phyloP scores from a whole-genome alignment of 1,140 invertebrate genomes.

The Lineus longissimus region DNA sequence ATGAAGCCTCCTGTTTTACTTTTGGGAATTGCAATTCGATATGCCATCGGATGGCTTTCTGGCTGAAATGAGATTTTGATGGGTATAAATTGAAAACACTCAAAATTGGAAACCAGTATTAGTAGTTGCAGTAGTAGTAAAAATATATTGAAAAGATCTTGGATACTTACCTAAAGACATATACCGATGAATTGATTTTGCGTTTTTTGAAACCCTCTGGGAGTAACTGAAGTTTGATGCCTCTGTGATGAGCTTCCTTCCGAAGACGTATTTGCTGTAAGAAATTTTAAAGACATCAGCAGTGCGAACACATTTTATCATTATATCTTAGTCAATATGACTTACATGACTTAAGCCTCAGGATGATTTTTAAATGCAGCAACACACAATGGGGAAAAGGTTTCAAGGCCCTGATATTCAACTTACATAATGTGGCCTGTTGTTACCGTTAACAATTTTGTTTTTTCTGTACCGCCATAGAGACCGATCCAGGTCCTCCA shows the following conservation, averaged over 20 bases:
- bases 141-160: no score
- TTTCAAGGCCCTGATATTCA: background rate
- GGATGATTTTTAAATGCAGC: background rate
- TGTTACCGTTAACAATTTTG: constrained; percentile 4
- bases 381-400: background rate
- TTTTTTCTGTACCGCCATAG: constrained; percentile 21
- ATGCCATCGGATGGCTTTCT: no score
- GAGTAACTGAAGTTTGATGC: constrained; percentile 20
- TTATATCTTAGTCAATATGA: background rate
- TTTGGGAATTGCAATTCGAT: no score
- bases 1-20: no score
- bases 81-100: no score
- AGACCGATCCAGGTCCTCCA: constrained; percentile 28
- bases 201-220: constrained; percentile 23
- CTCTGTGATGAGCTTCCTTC: constrained; percentile 17
- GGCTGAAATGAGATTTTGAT: no score
- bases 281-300: background rate
- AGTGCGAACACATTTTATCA: background rate
- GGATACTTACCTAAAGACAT: background rate
- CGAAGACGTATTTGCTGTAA: constrained; percentile 12
- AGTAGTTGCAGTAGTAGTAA: no score
- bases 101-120: no score
- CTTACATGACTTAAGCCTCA: background rate
- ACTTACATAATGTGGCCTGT: constrained; percentile 17
- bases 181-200: constrained; percentile 22